phyloP scores from a whole-genome alignment of 2,113 vertebrate species.

The Cephalophus harveyi region DNA sequence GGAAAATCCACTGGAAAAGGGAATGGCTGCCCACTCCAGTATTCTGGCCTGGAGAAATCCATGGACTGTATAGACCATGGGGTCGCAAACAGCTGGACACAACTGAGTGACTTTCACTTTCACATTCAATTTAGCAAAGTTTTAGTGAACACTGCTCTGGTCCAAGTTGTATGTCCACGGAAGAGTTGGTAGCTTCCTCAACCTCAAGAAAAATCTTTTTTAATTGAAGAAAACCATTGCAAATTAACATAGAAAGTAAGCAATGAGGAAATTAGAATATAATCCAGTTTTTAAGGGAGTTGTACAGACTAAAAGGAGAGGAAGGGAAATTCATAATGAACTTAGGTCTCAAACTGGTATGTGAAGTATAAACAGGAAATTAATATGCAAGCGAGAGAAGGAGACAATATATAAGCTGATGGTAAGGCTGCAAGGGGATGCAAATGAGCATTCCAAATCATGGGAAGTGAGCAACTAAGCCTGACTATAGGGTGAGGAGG shows the following conservation, averaged over 20 bases:
- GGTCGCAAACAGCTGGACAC: neutral
- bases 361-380: neutral
- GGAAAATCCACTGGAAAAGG: neutral
- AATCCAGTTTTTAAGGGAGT: neutral
- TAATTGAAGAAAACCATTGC: neutral
- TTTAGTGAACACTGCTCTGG: neutral
- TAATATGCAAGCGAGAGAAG: neutral
- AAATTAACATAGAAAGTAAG: neutral
- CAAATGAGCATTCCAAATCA: neutral
- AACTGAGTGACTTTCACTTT: neutral
- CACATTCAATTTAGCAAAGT: neutral
- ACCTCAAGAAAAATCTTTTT: neutral
- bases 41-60: neutral
- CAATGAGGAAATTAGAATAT: neutral
- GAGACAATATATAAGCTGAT: neutral
- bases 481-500: neutral
- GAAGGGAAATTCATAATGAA: neutral
- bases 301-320: neutral
- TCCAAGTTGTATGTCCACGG: neutral
- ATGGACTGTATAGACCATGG: neutral
- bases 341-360: neutral
- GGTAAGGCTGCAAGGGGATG: neutral
- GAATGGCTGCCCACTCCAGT: neutral
- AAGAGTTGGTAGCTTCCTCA: neutral
- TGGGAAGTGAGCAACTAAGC: neutral